Conservation (phyloP, 2,113 vertebrate species). For the Bubo bubo region DNA sequence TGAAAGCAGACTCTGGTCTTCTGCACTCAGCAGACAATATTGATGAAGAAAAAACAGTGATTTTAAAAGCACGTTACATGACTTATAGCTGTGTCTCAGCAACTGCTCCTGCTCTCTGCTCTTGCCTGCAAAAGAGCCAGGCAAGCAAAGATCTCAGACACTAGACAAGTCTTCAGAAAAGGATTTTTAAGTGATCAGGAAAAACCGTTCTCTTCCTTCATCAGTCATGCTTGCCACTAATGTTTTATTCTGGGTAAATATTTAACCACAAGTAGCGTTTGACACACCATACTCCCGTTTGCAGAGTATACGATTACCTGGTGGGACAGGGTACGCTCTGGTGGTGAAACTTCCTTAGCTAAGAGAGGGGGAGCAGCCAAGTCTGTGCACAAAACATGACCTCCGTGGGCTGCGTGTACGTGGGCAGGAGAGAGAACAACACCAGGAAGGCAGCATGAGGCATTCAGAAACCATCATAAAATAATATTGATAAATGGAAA, state of each 20-base stretch:
- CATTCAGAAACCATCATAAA: neutral
- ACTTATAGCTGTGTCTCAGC: neutral
- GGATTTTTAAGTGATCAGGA: neutral
- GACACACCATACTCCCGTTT: neutral
- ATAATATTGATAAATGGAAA: neutral
- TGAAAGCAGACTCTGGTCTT: neutral
- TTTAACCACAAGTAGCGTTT: neutral
- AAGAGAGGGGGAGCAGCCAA: neutral
- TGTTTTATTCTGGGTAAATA: neutral
- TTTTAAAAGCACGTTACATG: neutral
- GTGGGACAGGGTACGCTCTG: neutral
- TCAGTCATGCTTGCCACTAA: neutral
- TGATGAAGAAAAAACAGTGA: neutral
- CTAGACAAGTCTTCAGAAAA: neutral
- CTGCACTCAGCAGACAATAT: neutral
- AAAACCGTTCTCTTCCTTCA: neutral
- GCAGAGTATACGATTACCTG: neutral
- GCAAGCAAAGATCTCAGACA: neutral
- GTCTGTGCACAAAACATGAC: neutral
- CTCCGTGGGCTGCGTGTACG: fast-evolving
- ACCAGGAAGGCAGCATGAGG: neutral
- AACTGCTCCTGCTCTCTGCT: neutral
- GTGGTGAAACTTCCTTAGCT: neutral
- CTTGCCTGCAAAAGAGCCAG: neutral
- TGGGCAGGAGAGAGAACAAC: neutral